Base-by-base conservation (phyloP, 2,113 vertebrate species). In the Tylochromis polylepis region DNA sequence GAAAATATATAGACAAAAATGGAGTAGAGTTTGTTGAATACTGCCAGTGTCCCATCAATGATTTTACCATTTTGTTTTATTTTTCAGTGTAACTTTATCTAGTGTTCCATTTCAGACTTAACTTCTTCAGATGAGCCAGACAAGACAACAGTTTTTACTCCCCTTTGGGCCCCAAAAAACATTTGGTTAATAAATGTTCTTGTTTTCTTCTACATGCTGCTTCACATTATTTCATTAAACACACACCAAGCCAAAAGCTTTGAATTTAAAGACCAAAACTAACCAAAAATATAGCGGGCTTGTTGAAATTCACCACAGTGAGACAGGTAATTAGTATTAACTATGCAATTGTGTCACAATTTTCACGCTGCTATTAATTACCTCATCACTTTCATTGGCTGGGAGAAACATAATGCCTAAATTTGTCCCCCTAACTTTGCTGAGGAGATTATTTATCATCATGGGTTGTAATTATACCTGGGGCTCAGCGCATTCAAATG, bases 351-450 rank as follows among this genome's bases (percentile, higher is more conserved):
- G 83, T 89, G 89, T 87, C 87, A 75, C 89, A 82, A 94, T 92
- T 94, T 88, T 60, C 92, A 91, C 75, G 87, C 88, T 94, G 92
- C 84, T 91, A 87, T 94, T 89, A 93, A 94, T 94, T 91, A 93
- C 77, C 83, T 83, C 91, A 82, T 94, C 89, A 83, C 82, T 75
- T 70, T 55, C 87, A 41, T 81, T 80, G 83, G 81, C 72, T 88
- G 82, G 53, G 83, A 84, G 83, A 62, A 85, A 60, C 81, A 79
- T 51, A 84, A 88, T 55, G 59, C 81, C 90, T 58, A 62, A 88
- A 87, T 75, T 89, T 81, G 57, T 89, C 87, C 84, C 67, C 79
- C 82, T 62, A 89, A 87, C 88, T 93, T 90, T 86, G 83, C 89
- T 60, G 87, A 90, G 86, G 83, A 93, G 90, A 89, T 88, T 90